Evolutionary conservation across 2,113 vertebrate genomes (phyloP).

Genomic region (Galbula dea): DNA sequence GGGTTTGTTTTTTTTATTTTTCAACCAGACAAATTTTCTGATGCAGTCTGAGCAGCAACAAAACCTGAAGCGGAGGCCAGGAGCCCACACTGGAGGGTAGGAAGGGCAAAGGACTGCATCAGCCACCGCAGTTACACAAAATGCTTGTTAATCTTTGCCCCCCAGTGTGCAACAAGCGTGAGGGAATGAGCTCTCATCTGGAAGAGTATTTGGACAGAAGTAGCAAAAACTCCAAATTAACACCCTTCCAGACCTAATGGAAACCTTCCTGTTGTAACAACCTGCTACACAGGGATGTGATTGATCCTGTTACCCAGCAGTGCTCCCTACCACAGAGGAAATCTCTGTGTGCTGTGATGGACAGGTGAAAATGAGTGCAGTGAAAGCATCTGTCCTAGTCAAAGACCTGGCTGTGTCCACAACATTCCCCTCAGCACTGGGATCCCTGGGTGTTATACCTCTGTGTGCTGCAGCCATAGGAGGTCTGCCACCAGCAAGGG

Average conservation of each 20-base stretch:
- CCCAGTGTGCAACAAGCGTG: neutral
- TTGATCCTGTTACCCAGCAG: neutral
- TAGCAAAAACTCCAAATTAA: conserved; percentile 24
- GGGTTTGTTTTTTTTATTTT: too few relatives aligned
- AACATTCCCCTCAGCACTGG: neutral
- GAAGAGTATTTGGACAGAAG: neutral
- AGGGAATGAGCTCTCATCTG: neutral
- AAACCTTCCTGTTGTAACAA: conserved; percentile 34
- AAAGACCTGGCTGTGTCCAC: accelerated
- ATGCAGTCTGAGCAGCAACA: neutral
- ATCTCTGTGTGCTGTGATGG: accelerated
- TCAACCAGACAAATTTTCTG: neutral
- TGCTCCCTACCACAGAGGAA: neutral
- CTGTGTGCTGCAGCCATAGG: neutral
- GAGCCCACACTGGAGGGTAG: neutral
- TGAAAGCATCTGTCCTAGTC: neutral
- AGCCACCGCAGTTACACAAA: neutral
- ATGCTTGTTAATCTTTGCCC: neutral
- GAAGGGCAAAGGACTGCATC: neutral
- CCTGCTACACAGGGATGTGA: neutral
- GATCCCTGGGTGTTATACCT: neutral
- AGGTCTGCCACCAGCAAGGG: neutral
- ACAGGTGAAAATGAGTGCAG: neutral
- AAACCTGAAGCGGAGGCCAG: neutral
- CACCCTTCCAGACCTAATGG: conserved; percentile 9